Evolutionary conservation across 2,888 invertebrate species (phyloP).

Genomic region (Erpobdella octoculata): DNA sequence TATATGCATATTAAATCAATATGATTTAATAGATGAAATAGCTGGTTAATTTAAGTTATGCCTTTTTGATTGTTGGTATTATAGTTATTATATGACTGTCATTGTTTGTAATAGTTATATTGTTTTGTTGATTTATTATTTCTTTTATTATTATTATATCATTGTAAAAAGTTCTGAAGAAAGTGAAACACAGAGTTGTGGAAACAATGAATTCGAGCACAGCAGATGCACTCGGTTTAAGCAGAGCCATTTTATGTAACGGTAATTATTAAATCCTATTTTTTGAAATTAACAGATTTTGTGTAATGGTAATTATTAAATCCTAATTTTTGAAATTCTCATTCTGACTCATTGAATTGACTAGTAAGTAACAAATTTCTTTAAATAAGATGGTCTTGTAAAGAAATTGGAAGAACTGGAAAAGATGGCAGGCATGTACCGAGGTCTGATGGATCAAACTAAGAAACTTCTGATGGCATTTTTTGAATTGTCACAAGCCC

Average conservation of each 20-base stretch:
- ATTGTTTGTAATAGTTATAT: neutral
- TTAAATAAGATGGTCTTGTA: conserved; percentile 70
- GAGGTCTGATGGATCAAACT: conserved; percentile 74
- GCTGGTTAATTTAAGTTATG: too few relatives aligned
- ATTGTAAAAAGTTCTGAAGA: conserved; percentile 68
- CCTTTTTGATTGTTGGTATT: too few relatives aligned
- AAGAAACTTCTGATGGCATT: conserved; percentile 73
- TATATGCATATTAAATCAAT: too few relatives aligned
- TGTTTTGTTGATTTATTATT: neutral
- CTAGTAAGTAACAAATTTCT: neutral
- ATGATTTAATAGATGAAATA: too few relatives aligned
- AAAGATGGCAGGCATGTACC: conserved; percentile 83
- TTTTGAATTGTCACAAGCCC: conserved; percentile 79
- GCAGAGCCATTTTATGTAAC: conserved; percentile 91
- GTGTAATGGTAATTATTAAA: conserved; percentile 63
- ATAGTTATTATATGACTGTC: too few relatives aligned
- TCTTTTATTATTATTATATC: neutral
- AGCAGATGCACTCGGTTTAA: conserved; percentile 84
- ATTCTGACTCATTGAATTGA: neutral
- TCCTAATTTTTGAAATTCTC: neutral
- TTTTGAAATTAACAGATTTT: conserved; percentile 59
- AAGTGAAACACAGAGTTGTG: conserved; percentile 88
- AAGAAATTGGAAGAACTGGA: conserved; percentile 88
- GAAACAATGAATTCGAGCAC: conserved; percentile 81
- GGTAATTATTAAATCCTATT: conserved; percentile 44